Conservation (phyloP, 2,888 invertebrate genomes). For the Troglohyphantes excavatus region DNA sequence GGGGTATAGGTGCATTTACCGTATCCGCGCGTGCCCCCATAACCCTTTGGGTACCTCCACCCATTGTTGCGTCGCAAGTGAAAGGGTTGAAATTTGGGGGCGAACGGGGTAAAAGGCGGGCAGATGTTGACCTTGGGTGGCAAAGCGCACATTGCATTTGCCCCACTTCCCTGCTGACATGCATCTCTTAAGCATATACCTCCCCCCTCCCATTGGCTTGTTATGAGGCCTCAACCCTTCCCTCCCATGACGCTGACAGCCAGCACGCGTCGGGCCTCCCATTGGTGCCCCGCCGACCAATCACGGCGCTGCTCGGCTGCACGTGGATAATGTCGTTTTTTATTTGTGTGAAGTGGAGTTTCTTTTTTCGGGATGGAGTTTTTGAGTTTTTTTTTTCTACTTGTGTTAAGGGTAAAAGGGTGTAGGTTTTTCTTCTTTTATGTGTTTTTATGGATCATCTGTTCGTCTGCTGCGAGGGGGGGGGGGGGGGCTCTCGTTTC, state of each 20-base stretch:
- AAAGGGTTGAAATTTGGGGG: constrained; percentile 46
- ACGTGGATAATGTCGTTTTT: constrained; percentile 35
- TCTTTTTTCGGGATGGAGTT: constrained; percentile 13
- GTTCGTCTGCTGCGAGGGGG: background rate
- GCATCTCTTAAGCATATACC: constrained; percentile 53
- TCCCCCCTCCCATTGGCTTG: constrained; percentile 56
- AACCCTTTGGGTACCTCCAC: constrained; percentile 52
- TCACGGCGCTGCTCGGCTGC: background rate
- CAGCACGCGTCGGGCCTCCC: constrained; percentile 47
- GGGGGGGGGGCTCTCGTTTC: background rate
- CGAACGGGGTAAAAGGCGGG: constrained; percentile 34
- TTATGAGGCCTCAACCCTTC: constrained; percentile 54
- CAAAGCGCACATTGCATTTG: constrained; percentile 55
- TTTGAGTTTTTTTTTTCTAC: constrained; percentile 6
- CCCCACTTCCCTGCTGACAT: constrained; percentile 71
- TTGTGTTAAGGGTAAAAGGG: constrained; percentile 17
- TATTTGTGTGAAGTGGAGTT: background rate
- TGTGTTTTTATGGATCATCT: constrained; percentile 44
- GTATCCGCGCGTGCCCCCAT: constrained; percentile 51
- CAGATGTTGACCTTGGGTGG: constrained; percentile 62
- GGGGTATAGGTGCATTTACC: constrained; percentile 58
- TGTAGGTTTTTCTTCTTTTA: constrained; percentile 7
- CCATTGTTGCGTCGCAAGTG: constrained; percentile 9
- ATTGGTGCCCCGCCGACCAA: constrained; percentile 51
- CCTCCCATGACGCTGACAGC: constrained; percentile 52